Conservation (phyloP, 1,140 invertebrate genomes). For the Calliopsis andreniformis region DNA sequence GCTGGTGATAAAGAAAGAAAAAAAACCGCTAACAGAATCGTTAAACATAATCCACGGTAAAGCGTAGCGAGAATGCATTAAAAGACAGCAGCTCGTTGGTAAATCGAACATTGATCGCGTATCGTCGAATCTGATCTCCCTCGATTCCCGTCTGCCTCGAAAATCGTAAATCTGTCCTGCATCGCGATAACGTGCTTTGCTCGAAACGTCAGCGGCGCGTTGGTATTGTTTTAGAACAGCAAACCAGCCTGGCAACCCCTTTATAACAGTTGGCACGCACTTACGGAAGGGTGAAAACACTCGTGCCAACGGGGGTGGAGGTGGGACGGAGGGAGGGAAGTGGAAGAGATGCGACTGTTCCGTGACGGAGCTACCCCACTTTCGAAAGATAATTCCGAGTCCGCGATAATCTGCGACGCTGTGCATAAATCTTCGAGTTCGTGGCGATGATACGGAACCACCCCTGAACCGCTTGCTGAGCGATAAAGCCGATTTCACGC, state of each 20-base stretch:
- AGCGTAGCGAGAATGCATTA: not conserved
- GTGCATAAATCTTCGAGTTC: conserved; percentile 19
- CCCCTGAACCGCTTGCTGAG: conserved; percentile 10
- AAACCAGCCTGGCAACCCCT: not conserved
- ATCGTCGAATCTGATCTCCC: conserved; percentile 11
- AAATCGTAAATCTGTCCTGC: conserved; percentile 44
- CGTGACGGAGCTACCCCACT: conserved; percentile 27
- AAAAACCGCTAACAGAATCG: not conserved
- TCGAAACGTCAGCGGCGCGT: conserved; percentile 23
- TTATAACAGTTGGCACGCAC: conserved; percentile 46
- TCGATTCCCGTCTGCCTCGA: conserved; percentile 1
- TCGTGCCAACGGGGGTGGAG: not conserved
- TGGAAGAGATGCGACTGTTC: conserved; percentile 6
- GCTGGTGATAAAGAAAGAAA: too few species aligned
- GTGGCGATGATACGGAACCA: not conserved
- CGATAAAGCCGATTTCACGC: not conserved
- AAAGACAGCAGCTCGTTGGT: not conserved
- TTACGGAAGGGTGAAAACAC: conserved; percentile 28
- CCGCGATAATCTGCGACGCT: conserved; percentile 30
- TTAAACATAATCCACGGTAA: not conserved
- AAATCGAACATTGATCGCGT: conserved; percentile 27
- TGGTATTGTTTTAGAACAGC: conserved; percentile 32
- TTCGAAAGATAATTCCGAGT: conserved; percentile 33
- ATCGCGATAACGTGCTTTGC: conserved; percentile 27
- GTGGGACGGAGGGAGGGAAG: too few species aligned